Conservation (phyloP, 2,888 invertebrate species). For the Micropterix aruncella region DNA sequence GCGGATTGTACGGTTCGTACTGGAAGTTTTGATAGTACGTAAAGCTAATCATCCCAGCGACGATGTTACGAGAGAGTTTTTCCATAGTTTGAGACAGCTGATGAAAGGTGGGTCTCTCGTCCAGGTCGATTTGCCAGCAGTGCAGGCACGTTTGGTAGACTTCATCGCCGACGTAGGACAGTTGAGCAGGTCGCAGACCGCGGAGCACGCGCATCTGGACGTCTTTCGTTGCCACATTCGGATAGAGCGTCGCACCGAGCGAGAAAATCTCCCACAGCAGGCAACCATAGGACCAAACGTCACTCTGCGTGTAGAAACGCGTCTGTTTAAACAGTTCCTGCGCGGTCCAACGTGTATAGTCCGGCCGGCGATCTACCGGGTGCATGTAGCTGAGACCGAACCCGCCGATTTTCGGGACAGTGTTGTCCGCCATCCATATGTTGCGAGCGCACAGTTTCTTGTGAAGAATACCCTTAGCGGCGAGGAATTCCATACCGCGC, state of each 20-base stretch:
- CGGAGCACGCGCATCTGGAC: constrained; percentile 51
- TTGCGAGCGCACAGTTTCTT: constrained; percentile 60
- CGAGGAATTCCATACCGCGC: constrained; percentile 56
- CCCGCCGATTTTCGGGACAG: constrained; percentile 57
- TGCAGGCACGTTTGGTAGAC: constrained; percentile 70
- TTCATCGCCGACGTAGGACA: constrained; percentile 61
- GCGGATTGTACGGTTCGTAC: constrained; percentile 30
- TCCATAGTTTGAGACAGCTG: constrained; percentile 37
- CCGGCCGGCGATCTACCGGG: constrained; percentile 47
- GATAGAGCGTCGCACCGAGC: constrained; percentile 67
- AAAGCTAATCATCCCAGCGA: constrained; percentile 27
- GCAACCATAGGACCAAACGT: constrained; percentile 75
- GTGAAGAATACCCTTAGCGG: constrained; percentile 54
- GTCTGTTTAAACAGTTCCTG: constrained; percentile 61
- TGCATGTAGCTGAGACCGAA: constrained; percentile 60
- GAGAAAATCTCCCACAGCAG: constrained; percentile 72
- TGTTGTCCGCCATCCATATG: constrained; percentile 48
- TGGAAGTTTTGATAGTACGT: constrained; percentile 33
- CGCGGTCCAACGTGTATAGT: constrained; percentile 67
- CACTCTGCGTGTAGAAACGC: constrained; percentile 54
- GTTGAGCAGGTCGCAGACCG: constrained; percentile 59
- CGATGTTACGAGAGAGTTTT: constrained; percentile 24
- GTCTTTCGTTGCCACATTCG: constrained; percentile 50
- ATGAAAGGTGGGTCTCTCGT: constrained; percentile 61
- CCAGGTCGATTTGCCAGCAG: constrained; percentile 74